Percentiles rank a stretch among this genome's conserved stretches.
Conservation (phyloP, 1,140 invertebrate genomes). For the Trichoplusia ni region DNA sequence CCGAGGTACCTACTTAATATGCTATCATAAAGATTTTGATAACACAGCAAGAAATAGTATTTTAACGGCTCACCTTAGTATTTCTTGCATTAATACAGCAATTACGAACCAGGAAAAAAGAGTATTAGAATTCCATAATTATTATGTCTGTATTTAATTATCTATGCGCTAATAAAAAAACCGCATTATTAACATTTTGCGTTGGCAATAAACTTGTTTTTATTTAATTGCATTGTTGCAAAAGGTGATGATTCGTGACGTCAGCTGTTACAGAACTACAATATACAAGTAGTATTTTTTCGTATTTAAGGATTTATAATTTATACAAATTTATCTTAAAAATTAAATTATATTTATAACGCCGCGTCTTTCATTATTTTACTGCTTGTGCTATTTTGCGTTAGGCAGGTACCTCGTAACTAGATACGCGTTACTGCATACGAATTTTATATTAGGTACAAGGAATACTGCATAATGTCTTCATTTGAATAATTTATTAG, state of each 20-base stretch:
- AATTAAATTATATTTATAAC: too few relatives aligned
- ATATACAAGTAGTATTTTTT: too few relatives aligned
- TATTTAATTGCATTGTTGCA: neutral
- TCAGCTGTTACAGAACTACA: neutral
- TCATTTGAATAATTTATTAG: too few relatives aligned
- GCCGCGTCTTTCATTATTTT: too few relatives aligned
- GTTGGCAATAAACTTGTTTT: neutral
- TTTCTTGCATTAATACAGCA: neutral
- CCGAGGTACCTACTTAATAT: neutral
- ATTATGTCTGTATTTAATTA: neutral
- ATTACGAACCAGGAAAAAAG: conserved; percentile 4
- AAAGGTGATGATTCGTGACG: neutral
- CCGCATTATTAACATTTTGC: neutral
- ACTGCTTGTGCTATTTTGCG: too few relatives aligned
- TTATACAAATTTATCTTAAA: too few relatives aligned
- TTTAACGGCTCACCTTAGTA: neutral
- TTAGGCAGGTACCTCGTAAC: too few relatives aligned
- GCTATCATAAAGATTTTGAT: neutral
- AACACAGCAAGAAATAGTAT: neutral
- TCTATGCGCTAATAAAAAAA: neutral
- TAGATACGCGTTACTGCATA: too few relatives aligned
- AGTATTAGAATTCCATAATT: neutral
- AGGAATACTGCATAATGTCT: too few relatives aligned
- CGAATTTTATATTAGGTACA: too few relatives aligned
- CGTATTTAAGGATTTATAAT: too few relatives aligned